Evolutionary conservation across 1,140 invertebrate species (phyloP).

Genomic region (Eulimnadia texana): DNA sequence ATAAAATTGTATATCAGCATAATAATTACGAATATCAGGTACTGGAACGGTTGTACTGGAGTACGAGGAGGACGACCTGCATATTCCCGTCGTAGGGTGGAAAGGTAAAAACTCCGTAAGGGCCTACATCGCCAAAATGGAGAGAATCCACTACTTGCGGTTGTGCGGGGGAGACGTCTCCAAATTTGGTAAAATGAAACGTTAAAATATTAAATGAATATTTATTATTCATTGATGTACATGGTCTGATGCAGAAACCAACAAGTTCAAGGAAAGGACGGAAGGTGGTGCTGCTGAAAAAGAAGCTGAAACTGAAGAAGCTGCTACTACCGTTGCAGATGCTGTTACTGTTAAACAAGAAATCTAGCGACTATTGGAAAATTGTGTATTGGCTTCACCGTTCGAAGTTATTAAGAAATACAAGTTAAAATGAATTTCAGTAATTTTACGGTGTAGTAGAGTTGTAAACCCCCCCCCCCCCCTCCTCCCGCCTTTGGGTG

Average conservation of each 20-base stretch:
- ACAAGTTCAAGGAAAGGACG: background rate
- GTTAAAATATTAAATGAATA: too few species aligned
- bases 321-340: background rate
- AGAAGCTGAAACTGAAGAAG: background rate
- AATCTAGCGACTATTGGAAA: too few species aligned
- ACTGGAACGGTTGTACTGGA: constrained; percentile 60
- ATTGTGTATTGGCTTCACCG: too few species aligned
- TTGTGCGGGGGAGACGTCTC: constrained; percentile 66
- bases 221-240: too few species aligned
- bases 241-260: too few species aligned
- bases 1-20: background rate
- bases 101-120: constrained; percentile 69
- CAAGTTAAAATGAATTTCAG: too few species aligned
- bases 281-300: background rate
- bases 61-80: constrained; percentile 42
- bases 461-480: too few species aligned
- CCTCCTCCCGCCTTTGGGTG: too few species aligned
- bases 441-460: too few species aligned
- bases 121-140: constrained; percentile 66
- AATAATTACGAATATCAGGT: constrained; percentile 30
- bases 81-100: constrained; percentile 72
- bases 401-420: too few species aligned
- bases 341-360: too few species aligned
- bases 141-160: constrained; percentile 69
- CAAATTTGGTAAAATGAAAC: constrained; percentile 63